These are phyloP conservation scores for Apamea anceps DNA, from an alignment of 2,888 invertebrate genomes.

Conservation along the genomic window DNA sequence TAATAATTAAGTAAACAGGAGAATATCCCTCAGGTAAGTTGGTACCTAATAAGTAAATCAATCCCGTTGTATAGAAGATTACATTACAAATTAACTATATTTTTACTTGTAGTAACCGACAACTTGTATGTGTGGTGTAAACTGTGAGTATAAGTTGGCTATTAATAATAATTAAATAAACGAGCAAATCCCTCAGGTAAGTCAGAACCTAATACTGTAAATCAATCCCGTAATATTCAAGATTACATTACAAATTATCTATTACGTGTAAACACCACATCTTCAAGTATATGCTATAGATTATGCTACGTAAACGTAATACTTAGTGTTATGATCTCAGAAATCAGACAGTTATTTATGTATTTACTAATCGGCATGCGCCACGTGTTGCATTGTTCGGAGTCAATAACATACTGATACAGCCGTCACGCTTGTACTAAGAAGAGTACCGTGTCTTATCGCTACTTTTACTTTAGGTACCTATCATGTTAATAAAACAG, in stretches of 20 bases:
- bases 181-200: background rate
- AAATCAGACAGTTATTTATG: constrained; percentile 36
- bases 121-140: background rate
- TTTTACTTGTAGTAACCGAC: background rate
- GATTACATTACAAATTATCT: constrained; percentile 9
- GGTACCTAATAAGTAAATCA: constrained; percentile 15
- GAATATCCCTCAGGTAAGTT: background rate
- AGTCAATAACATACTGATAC: constrained; percentile 35
- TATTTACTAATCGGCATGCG: constrained; percentile 38
- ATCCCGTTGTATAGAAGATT: constrained; percentile 11
- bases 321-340: constrained; percentile 32
- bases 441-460: constrained; percentile 2
- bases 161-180: background rate
- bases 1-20: background rate
- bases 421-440: constrained; percentile 18
- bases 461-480: background rate
- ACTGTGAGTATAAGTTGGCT: background rate
- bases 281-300: constrained; percentile 17
- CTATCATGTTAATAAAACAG: background rate
- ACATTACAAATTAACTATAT: constrained; percentile 1
- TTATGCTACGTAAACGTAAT: constrained; percentile 14
- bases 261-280: constrained; percentile 24
- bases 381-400: constrained; percentile 52
- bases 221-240: constrained; percentile 26
- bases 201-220: background rate